Evolutionary conservation across 2,113 vertebrate species (phyloP), one percentile per base, ranked within the genome.

Genomic region (Hippocampus mohnikei): DNA sequence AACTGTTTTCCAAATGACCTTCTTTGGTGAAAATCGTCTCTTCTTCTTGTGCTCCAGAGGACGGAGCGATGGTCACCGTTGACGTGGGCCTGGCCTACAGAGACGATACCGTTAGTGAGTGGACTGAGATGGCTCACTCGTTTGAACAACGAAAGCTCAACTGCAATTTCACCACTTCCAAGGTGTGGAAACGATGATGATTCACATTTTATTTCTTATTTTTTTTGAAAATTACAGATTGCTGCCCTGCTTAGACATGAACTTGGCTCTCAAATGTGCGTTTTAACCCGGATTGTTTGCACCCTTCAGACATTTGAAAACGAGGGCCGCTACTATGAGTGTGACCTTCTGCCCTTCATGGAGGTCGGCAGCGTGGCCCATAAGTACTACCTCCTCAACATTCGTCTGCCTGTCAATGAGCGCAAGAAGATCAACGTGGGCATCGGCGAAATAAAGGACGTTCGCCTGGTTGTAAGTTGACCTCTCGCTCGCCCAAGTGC

Each of bases 321-420:
- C 0, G 95, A 98, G 78, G 97, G 95, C 1, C 95, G 95, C 0
- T 90, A 94, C 87, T 99, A 99, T 0, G 94, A 97, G 5, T 99
- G 97, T 8, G 95, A 98, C 33, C 88, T 93, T 23, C 89, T 99
- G 61, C 95, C 97, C 25, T 98, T 99, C 87, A 96, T 99, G 94
- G 97, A 99, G 87, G 85, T 99, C 0, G 97, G 97, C 44, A 96
- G 93, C 0, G 95, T 99, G 73, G 92, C 94, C 23, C 97, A 99
- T 81, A 99, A 98, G 67, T 98, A 94, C 85, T 99, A 99, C 75
- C 96, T 99, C 42, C 89, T 99, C 74, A 99, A 99, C 88, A 95
- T 99, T 80, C 94, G 95, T 1, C 92, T 99, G 40, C 97, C 97
- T 0, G 95, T 98, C 44, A 95, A 93, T 2, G 96, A 96, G 68